phyloP scores from a whole-genome alignment of 2,113 vertebrate species.

The Mormoops blainvillei region DNA sequence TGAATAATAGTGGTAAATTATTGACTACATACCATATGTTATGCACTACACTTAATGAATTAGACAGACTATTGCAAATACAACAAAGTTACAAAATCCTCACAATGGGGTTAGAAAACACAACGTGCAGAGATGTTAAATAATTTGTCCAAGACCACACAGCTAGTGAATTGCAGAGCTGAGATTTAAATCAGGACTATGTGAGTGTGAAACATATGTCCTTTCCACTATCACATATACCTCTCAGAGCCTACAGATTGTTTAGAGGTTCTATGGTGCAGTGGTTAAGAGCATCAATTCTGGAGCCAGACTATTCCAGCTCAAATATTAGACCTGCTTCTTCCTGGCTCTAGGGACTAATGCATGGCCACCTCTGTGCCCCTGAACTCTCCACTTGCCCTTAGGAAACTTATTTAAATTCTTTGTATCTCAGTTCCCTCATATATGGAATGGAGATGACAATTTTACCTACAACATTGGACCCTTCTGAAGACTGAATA shows the following conservation, averaged over 20 bases:
- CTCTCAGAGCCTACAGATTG: conserved; percentile 22
- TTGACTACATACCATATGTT: neutral
- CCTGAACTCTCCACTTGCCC: neutral
- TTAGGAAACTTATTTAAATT: conserved; percentile 10
- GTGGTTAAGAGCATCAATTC: neutral
- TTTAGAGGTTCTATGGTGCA: neutral
- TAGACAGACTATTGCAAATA: conserved; percentile 6
- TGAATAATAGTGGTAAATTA: neutral
- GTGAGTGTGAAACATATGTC: conserved; percentile 24
- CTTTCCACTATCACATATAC: neutral
- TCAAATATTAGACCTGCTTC: neutral
- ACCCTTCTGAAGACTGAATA: neutral
- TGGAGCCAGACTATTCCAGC: neutral
- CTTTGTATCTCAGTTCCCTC: neutral
- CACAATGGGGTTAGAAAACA: neutral
- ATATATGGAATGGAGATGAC: neutral
- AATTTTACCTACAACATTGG: neutral
- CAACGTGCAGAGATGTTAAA: conserved; percentile 13
- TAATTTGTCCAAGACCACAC: conserved; percentile 44
- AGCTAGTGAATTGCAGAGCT: conserved; percentile 4
- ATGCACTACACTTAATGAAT: neutral
- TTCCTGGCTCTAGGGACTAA: neutral
- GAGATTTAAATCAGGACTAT: conserved; percentile 35
- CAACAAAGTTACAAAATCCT: neutral
- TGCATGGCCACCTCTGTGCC: neutral